A percentile compares a stretch with the other conserved stretches of the same genome.
Evolutionary conservation across 1,140 invertebrate species (phyloP).

Genomic region (Drosophila kanapiae): DNA sequence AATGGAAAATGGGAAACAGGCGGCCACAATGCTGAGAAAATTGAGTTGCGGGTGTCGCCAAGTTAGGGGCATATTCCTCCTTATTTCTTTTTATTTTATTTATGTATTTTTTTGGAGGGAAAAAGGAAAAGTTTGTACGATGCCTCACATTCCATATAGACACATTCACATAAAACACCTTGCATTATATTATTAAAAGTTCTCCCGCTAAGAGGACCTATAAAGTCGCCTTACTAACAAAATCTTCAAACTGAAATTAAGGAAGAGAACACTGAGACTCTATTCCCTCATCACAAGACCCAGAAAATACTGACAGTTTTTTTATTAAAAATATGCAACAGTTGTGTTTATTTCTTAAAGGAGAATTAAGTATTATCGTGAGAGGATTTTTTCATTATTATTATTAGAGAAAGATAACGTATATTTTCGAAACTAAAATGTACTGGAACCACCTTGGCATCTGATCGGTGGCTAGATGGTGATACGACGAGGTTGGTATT

Average conservation of each 20-base stretch:
- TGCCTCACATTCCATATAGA: conserved; percentile 36
- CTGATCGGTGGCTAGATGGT: no score
- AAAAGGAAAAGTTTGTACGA: conserved; percentile 21
- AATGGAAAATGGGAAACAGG: conserved; percentile 25
- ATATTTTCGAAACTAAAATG: no score
- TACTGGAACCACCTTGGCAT: no score
- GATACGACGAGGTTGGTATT: no score
- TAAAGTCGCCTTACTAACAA: conserved; percentile 26
- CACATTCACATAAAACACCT: conserved; percentile 46
- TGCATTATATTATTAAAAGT: conserved; percentile 71
- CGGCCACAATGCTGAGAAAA: conserved; percentile 44
- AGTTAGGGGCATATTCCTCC: conserved; percentile 8
- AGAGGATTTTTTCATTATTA: no score
- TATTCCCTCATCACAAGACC: no score
- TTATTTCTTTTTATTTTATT: conserved; percentile 32
- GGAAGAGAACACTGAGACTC: not conserved
- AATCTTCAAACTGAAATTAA: not conserved
- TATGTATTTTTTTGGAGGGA: conserved; percentile 28
- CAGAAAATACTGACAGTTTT: no score
- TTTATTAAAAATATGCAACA: no score
- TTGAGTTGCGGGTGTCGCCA: conserved; percentile 42
- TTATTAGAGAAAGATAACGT: no score
- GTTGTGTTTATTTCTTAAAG: not conserved
- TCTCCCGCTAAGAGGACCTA: conserved; percentile 42
- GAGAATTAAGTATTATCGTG: no score